Conservation (phyloP, 64 coral and sea anemone genomes). For the Porites lutea region DNA sequence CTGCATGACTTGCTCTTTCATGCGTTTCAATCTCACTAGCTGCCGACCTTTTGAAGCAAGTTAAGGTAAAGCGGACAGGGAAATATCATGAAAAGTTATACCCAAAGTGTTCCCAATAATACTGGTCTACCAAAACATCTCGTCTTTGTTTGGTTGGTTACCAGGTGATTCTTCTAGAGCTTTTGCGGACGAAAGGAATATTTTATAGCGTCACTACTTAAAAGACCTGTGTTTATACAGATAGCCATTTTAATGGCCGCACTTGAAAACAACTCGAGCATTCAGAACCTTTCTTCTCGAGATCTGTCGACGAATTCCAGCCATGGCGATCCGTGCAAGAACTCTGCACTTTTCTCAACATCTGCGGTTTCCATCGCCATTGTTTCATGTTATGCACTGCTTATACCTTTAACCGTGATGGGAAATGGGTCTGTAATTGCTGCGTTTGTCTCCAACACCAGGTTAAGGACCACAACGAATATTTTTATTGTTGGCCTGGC, state of each 20-base stretch:
- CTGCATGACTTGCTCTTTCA: neutral
- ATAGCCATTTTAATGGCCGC: neutral
- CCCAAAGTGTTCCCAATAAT: too few relatives aligned
- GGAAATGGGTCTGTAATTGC: slow-evolving; percentile 73
- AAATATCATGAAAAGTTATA: neutral
- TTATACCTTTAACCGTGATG: slow-evolving; percentile 55
- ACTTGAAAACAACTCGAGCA: neutral
- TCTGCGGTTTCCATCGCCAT: neutral
- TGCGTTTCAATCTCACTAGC: neutral
- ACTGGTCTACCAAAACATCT: too few relatives aligned
- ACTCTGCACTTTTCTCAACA: neutral
- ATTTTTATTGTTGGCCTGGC: slow-evolving; percentile 65
- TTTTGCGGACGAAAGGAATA: neutral
- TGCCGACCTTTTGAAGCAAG: too few relatives aligned
- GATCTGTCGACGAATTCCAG: neutral
- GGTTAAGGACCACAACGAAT: slow-evolving; percentile 62
- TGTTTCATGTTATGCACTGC: slow-evolving; percentile 24
- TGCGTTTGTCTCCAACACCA: slow-evolving; percentile 41
- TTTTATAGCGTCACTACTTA: neutral
- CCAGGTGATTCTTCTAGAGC: too few relatives aligned
- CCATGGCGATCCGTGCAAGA: neutral
- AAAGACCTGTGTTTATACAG: too few relatives aligned
- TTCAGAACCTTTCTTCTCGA: neutral
- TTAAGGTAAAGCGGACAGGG: neutral
- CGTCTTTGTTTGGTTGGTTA: too few relatives aligned